These are phyloP conservation scores for Carlito syrichta DNA, from an alignment of 2,113 vertebrate genomes.

Conservation along the genomic window DNA sequence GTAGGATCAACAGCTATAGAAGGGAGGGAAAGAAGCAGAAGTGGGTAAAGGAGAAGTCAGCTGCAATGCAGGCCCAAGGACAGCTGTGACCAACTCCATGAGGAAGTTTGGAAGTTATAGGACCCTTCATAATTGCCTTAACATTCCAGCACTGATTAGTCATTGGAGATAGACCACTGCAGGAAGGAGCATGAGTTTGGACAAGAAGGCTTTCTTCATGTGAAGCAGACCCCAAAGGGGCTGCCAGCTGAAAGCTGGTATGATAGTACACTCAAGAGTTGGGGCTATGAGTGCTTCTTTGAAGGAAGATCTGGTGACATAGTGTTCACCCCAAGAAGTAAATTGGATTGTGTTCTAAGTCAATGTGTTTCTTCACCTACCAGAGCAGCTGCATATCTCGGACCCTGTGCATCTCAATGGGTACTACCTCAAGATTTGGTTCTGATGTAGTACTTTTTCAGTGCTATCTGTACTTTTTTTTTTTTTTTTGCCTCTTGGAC, in stretches of 20 bases:
- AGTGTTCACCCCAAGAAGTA: background rate
- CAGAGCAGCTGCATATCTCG: background rate
- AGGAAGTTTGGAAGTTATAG: background rate
- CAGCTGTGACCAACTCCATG: background rate
- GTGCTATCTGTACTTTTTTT: background rate
- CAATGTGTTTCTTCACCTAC: background rate
- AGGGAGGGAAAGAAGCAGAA: background rate
- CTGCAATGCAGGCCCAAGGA: background rate
- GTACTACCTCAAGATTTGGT: background rate
- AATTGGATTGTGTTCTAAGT: constrained; percentile 3
- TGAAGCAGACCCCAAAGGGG: background rate
- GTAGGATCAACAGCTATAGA: background rate
- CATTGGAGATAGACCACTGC: background rate
- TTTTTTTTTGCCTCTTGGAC: background rate
- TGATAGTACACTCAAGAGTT: background rate
- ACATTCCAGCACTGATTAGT: background rate
- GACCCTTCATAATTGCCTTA: background rate
- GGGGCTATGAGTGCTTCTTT: background rate
- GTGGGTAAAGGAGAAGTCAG: background rate
- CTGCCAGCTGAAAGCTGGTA: background rate
- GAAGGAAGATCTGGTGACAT: background rate
- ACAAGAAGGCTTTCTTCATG: background rate
- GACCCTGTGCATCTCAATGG: background rate
- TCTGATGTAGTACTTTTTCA: background rate
- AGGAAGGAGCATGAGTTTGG: background rate